phyloP scores from a whole-genome alignment of 2,113 vertebrate genomes.

The Protobothrops flavoviridis region DNA sequence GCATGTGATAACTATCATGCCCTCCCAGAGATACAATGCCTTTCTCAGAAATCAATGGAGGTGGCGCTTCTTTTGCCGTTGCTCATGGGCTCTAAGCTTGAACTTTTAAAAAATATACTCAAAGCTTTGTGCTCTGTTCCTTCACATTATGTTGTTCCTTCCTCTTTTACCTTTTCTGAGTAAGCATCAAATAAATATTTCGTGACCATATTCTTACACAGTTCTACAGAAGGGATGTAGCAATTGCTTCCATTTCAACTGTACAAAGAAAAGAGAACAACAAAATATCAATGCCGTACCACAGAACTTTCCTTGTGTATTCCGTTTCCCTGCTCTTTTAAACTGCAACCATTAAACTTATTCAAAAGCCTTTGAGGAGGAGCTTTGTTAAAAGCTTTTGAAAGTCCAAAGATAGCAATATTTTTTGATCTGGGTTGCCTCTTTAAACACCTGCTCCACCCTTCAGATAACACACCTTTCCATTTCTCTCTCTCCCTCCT shows the following conservation, averaged over 20 bases:
- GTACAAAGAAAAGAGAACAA: background rate
- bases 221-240: background rate
- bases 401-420: background rate
- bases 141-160: background rate
- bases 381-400: background rate
- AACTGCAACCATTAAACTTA: background rate
- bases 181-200: background rate
- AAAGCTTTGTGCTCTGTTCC: background rate
- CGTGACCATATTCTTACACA: background rate
- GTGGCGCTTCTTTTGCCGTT: background rate
- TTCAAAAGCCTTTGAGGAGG: background rate
- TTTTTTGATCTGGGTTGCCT: background rate
- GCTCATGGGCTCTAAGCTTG: background rate
- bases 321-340: background rate
- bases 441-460: background rate
- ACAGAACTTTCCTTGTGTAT: background rate
- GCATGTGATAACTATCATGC: background rate
- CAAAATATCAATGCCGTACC: background rate
- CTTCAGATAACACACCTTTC: background rate
- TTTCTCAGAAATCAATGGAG: background rate
- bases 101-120: background rate
- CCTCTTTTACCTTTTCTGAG: background rate
- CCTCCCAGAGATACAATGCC: background rate
- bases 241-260: background rate
- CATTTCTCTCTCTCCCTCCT: background rate